These are phyloP conservation scores for Andricus grossulariae DNA, from an alignment of 1,140 invertebrate species.

Conservation along the genomic window DNA sequence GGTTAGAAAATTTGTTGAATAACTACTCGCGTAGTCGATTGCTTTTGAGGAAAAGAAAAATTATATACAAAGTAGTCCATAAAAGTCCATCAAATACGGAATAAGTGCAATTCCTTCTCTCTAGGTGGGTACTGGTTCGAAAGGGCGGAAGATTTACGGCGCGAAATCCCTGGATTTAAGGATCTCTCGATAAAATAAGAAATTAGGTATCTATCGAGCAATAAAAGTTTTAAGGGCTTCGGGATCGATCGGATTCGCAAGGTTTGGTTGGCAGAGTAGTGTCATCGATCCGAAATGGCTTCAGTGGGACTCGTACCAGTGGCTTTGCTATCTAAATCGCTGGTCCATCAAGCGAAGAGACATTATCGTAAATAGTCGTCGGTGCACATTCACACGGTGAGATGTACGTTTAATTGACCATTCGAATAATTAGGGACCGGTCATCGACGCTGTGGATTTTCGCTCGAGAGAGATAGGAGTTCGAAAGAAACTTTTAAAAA, in stretches of 20 bases:
- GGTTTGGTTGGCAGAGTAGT: slow-evolving; percentile 31
- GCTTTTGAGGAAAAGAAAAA: not conserved
- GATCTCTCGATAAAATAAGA: slow-evolving; percentile 24
- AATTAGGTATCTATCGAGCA: slow-evolving; percentile 26
- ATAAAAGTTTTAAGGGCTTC: slow-evolving; percentile 23
- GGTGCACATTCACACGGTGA: slow-evolving; percentile 55
- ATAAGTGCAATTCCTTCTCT: not conserved
- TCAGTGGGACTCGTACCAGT: slow-evolving; percentile 53
- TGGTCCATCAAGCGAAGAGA: slow-evolving; percentile 57
- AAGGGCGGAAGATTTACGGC: slow-evolving; percentile 15
- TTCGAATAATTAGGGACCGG: slow-evolving; percentile 54
- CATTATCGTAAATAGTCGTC: slow-evolving; percentile 60
- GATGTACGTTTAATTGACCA: slow-evolving; percentile 56
- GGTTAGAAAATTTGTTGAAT: too few relatives aligned
- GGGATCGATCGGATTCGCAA: slow-evolving; percentile 6
- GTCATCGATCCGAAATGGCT: slow-evolving; percentile 55
- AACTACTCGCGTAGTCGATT: not conserved
- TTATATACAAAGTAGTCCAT: not conserved
- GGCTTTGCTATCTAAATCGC: slow-evolving; percentile 63
- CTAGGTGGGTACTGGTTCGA: not conserved
- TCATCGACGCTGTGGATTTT: slow-evolving; percentile 44
- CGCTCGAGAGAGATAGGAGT: not conserved
- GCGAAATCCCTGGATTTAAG: slow-evolving; percentile 3
- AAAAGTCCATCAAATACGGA: not conserved
- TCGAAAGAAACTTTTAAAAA: not conserved